Base-by-base conservation (phyloP, 30 jellyfish, hydroid and myxozoan species). In the Pseudorhiza aurosa region DNA sequence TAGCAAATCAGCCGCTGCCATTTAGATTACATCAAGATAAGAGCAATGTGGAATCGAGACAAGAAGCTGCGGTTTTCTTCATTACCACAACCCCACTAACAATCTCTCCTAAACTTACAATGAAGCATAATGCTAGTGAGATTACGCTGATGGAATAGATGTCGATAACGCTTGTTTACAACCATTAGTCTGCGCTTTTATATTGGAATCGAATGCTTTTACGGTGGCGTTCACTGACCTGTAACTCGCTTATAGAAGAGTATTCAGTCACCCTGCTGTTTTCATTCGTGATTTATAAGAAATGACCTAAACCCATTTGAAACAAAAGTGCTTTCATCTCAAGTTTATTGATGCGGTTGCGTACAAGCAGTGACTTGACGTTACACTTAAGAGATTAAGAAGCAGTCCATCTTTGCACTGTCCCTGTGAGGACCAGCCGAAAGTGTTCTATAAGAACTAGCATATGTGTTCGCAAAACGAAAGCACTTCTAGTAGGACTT, bases 181-280 rank as follows among this genome's bases (percentile, higher is more conserved):
- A 21, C 67, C 60, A 12, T 53, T 18, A n/a, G 24, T 21, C 17
- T 21, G 67, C 14, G 67, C 24, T 53, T 53, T 33, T 10, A 53
- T 4, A 22, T 36, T 46, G 15, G 19, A 46, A 24, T 11, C 19
- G 60, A 53, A 21, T 15, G 67, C 67, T 15, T 21, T 53, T 17
- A 21, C 24, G 22, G 24, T 53, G 19, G 67, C 67, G 24, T 18
- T 7, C 67, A 53, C 24, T 53, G 67, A 53, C 67, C 67, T 53
- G 67, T 53, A 53, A 53, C 67, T 53, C 24, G 14, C 67, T 15
- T 21, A 53, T 36, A 53, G 3, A 33, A n/a, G 3, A 53, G 35
- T 53, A 53, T 15, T 53, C 67, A 15, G 67, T 21, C 67, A 21
- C 36, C 67, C 67, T 36, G 67, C 35, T 53, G 67, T 22, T 15